Conservation (phyloP, 2,113 vertebrate genomes). For the Poeciliopsis occidentalis region DNA sequence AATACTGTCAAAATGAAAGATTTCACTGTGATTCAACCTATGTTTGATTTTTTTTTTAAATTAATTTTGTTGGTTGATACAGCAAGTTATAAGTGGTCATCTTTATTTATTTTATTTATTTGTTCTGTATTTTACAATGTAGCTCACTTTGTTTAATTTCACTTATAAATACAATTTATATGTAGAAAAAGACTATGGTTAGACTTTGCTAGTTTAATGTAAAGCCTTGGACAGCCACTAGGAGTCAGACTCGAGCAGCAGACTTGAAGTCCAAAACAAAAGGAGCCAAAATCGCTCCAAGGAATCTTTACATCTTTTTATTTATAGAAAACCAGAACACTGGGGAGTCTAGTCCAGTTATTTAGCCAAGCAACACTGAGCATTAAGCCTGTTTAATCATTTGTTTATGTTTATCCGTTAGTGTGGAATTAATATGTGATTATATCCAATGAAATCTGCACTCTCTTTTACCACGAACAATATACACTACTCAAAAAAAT, state of each 20-base stretch:
- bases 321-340: background rate
- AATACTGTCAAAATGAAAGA: background rate
- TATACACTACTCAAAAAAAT: no score
- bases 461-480: background rate
- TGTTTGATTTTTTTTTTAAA: background rate
- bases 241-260: background rate
- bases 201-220: background rate
- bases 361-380: no score
- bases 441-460: background rate
- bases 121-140: background rate
- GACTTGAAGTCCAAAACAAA: background rate
- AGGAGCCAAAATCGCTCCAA: background rate
- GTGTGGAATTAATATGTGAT: background rate
- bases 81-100: background rate
- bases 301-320: background rate
- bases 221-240: background rate
- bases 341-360: background rate
- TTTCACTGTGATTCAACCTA: background rate
- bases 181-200: background rate
- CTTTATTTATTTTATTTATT: background rate
- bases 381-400: background rate
- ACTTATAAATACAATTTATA: background rate
- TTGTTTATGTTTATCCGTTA: background rate
- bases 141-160: background rate
- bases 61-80: background rate